Evolutionary conservation across 2,113 vertebrate genomes (phyloP).

Genomic region (Cromileptes altivelis): DNA sequence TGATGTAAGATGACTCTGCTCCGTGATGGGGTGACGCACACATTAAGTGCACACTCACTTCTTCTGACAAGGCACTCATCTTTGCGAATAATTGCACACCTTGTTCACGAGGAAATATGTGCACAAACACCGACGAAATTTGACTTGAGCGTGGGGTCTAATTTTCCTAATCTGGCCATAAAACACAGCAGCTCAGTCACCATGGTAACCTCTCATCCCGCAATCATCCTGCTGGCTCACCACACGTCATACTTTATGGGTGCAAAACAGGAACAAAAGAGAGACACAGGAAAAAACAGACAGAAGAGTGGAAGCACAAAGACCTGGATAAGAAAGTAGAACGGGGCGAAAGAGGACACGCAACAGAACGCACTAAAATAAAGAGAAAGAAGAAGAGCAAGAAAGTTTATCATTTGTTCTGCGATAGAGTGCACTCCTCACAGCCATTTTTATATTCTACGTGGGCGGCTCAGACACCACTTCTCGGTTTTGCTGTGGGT

Average conservation of each 20-base stretch:
- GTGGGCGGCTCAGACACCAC: constrained; percentile 52
- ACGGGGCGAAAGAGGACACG: constrained; percentile 1
- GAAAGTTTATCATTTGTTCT: constrained; percentile 17
- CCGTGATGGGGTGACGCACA: constrained; percentile 10
- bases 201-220: constrained; percentile 66
- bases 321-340: constrained; percentile 18
- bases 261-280: constrained; percentile 18
- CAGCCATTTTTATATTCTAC: constrained; percentile 29
- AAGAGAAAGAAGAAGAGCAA: background rate
- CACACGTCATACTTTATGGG: constrained; percentile 28
- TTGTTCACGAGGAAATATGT: background rate
- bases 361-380: constrained; percentile 2
- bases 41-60: background rate
- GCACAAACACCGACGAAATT: constrained; percentile 4
- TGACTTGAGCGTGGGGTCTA: constrained; percentile 17
- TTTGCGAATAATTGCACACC: constrained; percentile 3
- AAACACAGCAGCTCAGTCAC: constrained; percentile 62
- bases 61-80: background rate
- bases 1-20: constrained; percentile 29
- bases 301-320: background rate
- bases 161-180: constrained; percentile 41
- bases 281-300: background rate
- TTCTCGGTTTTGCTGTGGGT: constrained; percentile 30
- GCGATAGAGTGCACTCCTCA: constrained; percentile 9
- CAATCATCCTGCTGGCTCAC: constrained; percentile 54